Conservation (phyloP, 2,113 vertebrate species). For the Cebidichthys violaceus region DNA sequence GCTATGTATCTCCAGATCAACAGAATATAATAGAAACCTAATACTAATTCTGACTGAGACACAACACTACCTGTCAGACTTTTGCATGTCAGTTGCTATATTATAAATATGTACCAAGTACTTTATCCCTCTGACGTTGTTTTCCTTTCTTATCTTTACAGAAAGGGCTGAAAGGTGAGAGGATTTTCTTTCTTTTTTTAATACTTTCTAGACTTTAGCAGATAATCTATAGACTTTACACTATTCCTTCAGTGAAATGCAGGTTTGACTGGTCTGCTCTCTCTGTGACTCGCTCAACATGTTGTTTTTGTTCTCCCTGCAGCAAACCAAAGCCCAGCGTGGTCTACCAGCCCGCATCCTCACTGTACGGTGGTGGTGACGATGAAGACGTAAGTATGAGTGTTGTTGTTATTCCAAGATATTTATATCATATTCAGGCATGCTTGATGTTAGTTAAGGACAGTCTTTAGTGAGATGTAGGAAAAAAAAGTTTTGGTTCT, state of each 20-base stretch:
- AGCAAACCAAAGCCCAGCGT: conserved; percentile 71
- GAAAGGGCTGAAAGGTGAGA: conserved; percentile 79
- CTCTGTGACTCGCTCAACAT: not conserved
- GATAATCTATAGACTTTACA: not conserved
- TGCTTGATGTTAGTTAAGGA: not conserved
- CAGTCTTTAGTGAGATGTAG: too few species aligned
- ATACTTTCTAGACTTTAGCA: not conserved
- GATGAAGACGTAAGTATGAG: conserved; percentile 78
- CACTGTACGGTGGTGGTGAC: conserved; percentile 60
- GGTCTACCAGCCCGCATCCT: conserved; percentile 74
- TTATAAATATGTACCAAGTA: not conserved
- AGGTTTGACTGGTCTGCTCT: not conserved
- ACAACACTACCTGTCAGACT: not conserved
- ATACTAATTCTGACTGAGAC: not conserved
- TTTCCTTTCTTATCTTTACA: conserved; percentile 55
- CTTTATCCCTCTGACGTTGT: not conserved
- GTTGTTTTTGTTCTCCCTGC: conserved; percentile 18
- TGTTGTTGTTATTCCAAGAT: not conserved
- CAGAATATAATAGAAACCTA: not conserved
- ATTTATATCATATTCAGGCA: not conserved
- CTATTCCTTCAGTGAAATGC: not conserved
- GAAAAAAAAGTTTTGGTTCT: too few species aligned
- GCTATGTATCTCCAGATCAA: not conserved
- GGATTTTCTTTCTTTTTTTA: not conserved
- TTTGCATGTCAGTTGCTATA: not conserved